These are phyloP conservation scores for Nomia melanderi DNA, from an alignment of 1,140 invertebrate species.

Conservation along the genomic window DNA sequence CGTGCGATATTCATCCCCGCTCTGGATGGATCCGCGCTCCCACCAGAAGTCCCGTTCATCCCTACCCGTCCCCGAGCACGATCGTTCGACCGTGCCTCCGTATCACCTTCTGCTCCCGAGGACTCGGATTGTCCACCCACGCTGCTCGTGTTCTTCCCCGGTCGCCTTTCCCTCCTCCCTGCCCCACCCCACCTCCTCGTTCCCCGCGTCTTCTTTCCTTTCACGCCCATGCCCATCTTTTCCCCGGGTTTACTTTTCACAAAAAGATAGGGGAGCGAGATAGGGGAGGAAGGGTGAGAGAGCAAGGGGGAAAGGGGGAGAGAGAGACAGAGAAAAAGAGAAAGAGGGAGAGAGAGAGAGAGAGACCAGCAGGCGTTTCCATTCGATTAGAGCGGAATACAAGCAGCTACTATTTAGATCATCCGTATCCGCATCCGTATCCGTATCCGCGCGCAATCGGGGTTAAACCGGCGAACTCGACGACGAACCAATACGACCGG, in stretches of 20 bases:
- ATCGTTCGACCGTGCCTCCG: conserved; percentile 60
- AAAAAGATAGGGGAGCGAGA: neutral
- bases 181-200: neutral
- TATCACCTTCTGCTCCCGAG: conserved; percentile 60
- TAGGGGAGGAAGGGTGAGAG: neutral
- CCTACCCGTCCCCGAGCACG: conserved; percentile 49
- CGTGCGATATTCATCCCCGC: conserved; percentile 28
- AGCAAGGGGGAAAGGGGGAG: neutral
- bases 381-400: conserved; percentile 64
- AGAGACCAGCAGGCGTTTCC: conserved; percentile 22
- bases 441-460: neutral
- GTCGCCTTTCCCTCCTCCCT: conserved; percentile 4
- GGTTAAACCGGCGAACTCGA: conserved; percentile 35
- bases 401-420: conserved; percentile 29
- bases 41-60: conserved; percentile 45
- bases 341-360: neutral
- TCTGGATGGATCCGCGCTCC: conserved; percentile 16
- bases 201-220: conserved; percentile 21
- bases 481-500: conserved; percentile 18
- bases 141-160: conserved; percentile 23
- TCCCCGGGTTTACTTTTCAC: conserved; percentile 26
- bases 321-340: neutral
- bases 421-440: neutral
- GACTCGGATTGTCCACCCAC: conserved; percentile 60
- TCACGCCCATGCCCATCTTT: conserved; percentile 29